Base-by-base conservation (phyloP, 2,888 invertebrate species). In the Drosophila sordidapex region DNA sequence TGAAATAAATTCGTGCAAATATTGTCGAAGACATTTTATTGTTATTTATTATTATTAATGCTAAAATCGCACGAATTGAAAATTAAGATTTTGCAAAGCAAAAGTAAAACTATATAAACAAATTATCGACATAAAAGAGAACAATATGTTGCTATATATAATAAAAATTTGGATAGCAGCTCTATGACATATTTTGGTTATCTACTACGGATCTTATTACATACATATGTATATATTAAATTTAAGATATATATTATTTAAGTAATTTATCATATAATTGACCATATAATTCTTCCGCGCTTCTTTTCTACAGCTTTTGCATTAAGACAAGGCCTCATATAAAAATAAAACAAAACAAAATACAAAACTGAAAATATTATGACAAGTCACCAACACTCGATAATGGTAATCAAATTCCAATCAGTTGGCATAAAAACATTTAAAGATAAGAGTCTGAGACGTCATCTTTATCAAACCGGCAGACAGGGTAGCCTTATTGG, bases 401-500 rank as follows among this genome's bases (percentile, higher is more conserved):
- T 29, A 31, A 54, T 56, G 11, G n/a, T 56, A 62, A 79, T 77
- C 56, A 61, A 58, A 49, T 66, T 52, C 48, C 70, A 52, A 21
- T 46, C 61, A 59, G 59, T 64, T 51, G 66, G 29, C 60, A 64
- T 61, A 58, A 57, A 60, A 49, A n/a, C 21, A 21, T 36, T 35
- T 46, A 21, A 40, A n/a, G 75, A 77, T 79, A 74, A 33, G 43
- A 15, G 21, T 27, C 33, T 58, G 38, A 40, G 56, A 78, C 78
- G 78, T 78, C 78, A 80, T 52, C 38, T 36, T 54, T 71, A 65
- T 68, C 67, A 51, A 43, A 59, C 31, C 49, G 61, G 21, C 71
- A 61, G 58, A 51, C 60, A 35, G 57, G 53, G 60, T 61, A 48
- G 65, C 31, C 35, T 40, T 59, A 69, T 59, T 72, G 61, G 43